A percentile compares a stretch with the other conserved stretches of the same genome.
phyloP scores from a whole-genome alignment of 53 echinoderm and acorn worm species.

The Paracentrotus lividus region DNA sequence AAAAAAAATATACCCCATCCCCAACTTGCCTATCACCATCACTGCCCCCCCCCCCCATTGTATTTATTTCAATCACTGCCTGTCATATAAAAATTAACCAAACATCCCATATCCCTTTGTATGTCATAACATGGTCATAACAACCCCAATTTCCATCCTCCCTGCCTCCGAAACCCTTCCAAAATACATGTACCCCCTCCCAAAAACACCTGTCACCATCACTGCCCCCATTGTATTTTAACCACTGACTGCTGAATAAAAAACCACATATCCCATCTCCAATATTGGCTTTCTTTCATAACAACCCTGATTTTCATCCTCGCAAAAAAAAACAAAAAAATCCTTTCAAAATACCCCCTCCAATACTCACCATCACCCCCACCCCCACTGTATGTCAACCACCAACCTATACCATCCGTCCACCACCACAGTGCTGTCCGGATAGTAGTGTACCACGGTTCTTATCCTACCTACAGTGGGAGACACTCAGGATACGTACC shows the following conservation, averaged over 20 bases:
- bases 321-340: no score
- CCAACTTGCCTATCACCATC: no score
- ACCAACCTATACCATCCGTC: background rate
- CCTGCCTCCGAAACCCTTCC: background rate
- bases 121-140: no score
- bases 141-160: background rate
- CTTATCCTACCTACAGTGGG: conserved; percentile 85
- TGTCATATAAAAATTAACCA: no score
- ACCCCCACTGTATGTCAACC: background rate
- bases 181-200: background rate
- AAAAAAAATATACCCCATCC: background rate
- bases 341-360: background rate
- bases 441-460: conserved; percentile 59
- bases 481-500: conserved; percentile 76
- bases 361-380: background rate
- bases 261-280: background rate
- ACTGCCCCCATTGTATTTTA: background rate
- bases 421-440: conserved; percentile 36
- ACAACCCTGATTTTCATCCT: no score
- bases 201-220: background rate
- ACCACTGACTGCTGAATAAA: background rate
- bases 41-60: no score
- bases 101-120: no score
- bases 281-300: no score
- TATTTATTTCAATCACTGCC: background rate